Evolutionary conservation across 2,797 vertebrate genomes (phyloP), one percentile per base, ranked within the genome.

Genomic region (Rhinogobio ventralis): DNA sequence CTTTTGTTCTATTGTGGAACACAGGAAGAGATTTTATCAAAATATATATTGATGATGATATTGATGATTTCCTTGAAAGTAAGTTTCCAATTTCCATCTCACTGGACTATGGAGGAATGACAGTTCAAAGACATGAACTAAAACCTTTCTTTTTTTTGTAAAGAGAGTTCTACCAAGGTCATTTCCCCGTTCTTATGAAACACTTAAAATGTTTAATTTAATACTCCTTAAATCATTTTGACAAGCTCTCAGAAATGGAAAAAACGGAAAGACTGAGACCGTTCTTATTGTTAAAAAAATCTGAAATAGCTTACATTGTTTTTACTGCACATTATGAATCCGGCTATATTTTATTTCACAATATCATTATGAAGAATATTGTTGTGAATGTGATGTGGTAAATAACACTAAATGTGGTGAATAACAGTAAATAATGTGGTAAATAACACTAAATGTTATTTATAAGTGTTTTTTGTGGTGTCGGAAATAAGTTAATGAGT

Each of bases 51-150:
- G 20, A 53, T 53, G 42, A 36, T 36, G 33, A 36, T 36, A 36
- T 36, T n/a, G n/a, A n/a, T 57, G 0, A 81, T 81, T 71, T 81
- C 60, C 9, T 71, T 51, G 4, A 9, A 73, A 51, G 71, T 45
- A 11, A 60, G 30, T 51, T 51, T 51, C 15, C 49, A 28, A 3
- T 55, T 81, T 60, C 46, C 28, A 53, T 75, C 25, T 42, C 60
- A 45, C 67, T 53, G 53, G 39, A 82, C 25, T 64, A 45, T 51
- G 67, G 20, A 82, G 66, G 14, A 86, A 4, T 81, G 79, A 55
- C 71, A 57, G 36, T 55, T 75, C 30, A 81, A 76, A 64, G 49
- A 62, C 23, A 60, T n/a, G 23, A 79, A 69, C 28, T 33, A 46
- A 68, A 75, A 19, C 15, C 67, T 77, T 25, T n/a, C 9, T 67